These are phyloP conservation scores for Catharus bicknelli DNA, from an alignment of 2,113 vertebrate genomes.

Conservation along the genomic window DNA sequence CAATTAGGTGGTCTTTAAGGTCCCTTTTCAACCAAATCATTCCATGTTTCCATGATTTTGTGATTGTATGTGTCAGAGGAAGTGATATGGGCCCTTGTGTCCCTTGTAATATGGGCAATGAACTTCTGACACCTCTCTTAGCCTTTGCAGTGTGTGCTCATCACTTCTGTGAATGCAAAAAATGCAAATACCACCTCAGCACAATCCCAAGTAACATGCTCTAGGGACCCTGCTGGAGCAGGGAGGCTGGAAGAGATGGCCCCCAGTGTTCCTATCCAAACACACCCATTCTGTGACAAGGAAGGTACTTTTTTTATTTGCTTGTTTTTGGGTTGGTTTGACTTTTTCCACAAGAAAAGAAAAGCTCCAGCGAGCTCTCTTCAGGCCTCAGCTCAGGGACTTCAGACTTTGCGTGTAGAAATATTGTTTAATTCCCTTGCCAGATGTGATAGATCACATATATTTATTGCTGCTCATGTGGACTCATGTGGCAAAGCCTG, in stretches of 20 bases:
- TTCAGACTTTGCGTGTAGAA: not conserved
- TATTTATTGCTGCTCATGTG: not conserved
- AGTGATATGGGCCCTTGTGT: fast-evolving
- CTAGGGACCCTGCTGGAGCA: not conserved
- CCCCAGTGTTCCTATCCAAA: not conserved
- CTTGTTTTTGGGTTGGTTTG: not conserved
- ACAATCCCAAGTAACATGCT: not conserved
- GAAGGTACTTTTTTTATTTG: not conserved
- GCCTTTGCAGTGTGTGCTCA: not conserved
- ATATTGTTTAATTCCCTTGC: not conserved
- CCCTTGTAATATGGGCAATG: not conserved
- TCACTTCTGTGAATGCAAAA: not conserved
- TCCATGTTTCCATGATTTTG: not conserved
- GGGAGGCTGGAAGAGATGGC: not conserved
- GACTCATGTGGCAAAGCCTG: not conserved
- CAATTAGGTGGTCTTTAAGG: not conserved
- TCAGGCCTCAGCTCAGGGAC: not conserved
- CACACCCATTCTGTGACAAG: not conserved
- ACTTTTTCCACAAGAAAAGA: not conserved
- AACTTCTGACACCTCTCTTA: not conserved
- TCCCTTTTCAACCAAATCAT: not conserved
- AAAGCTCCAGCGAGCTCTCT: not conserved
- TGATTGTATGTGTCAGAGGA: not conserved
- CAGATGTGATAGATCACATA: not conserved
- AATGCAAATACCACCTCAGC: not conserved